phyloP scores from a whole-genome alignment of 2,797 vertebrate species.

The Huso huso region DNA sequence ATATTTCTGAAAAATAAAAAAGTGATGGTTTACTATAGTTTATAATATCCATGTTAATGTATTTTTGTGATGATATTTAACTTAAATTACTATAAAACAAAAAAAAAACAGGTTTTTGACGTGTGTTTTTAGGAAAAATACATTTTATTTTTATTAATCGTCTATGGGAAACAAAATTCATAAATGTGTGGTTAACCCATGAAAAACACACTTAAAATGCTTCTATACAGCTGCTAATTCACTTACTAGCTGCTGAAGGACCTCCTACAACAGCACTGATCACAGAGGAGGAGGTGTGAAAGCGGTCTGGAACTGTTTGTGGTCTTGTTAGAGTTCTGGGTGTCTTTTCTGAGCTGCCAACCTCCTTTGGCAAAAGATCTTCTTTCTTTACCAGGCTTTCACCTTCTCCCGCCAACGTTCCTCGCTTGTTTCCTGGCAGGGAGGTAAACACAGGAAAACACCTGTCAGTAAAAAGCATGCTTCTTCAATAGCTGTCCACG shows the following conservation, averaged over 20 bases:
- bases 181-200: too few species aligned
- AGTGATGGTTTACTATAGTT: too few species aligned
- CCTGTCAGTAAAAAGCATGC: too few species aligned
- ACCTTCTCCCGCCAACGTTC: background rate
- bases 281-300: slow-evolving; percentile 62
- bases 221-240: background rate
- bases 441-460: too few species aligned
- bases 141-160: too few species aligned
- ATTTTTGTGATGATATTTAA: too few species aligned
- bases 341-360: slow-evolving; percentile 46
- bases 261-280: slow-evolving; percentile 47
- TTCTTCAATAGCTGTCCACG: too few species aligned
- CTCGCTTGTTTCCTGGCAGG: too few species aligned
- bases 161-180: too few species aligned
- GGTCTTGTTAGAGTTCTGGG: slow-evolving; percentile 47
- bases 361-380: slow-evolving; percentile 51
- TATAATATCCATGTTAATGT: too few species aligned
- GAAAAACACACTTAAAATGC: too few species aligned
- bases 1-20: too few species aligned
- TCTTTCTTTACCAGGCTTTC: slow-evolving; percentile 42
- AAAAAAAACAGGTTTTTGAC: background rate
- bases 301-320: slow-evolving; percentile 39
- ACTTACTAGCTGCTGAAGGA: slow-evolving; percentile 49
- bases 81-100: background rate
- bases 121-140: background rate